Base-by-base conservation (phyloP, 2,113 vertebrate genomes). In the Tetraodon nigroviridis region DNA sequence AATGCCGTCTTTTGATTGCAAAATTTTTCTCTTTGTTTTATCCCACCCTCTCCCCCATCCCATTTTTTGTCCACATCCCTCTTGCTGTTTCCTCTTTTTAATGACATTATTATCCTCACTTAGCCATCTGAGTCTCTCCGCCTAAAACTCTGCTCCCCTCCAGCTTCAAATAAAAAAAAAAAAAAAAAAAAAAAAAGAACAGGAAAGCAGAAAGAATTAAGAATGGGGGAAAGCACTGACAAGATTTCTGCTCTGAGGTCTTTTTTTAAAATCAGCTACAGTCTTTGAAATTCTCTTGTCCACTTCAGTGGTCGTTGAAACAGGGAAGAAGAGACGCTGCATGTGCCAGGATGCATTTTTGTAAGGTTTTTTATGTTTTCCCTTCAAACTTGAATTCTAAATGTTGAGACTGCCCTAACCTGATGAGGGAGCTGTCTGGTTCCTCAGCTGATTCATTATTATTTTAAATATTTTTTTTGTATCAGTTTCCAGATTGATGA, bases 51-150 rank as follows among this genome's bases (percentile, higher is more conserved):
- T 41, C n/a, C 17, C 24, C 45, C 29, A 55, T 70, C 50, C 47
- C 41, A 68, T 61, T 55, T 64, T 70, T 54, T 51, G 52, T 67
- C 61, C 27, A 17, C 68, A 59, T 64, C 58, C 66, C 51, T 68
- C 51, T 71, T n/a, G 22, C 46, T 57, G 12, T 57, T 55, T 57
- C 24, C 60, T 69, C 55, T 74, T 71, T 82, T 78, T 82, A 80
- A 80, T 78, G 52, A 63, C 61, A 79, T 69, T 55, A 83, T 81
- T 73, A 83, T 81, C 75, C 71, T 75, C 73, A 69, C 75, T 78
- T 79, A 74, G 61, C 55, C 59, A 75, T 67, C 65, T 52, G 64
- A 79, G 74, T 67, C 61, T 70, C 49, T 61, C 65, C 62, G 37
- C 59, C 70, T 69, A 37, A 68, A 79, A 79, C 59, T 73, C 60